These are phyloP conservation scores for Coendou prehensilis DNA, from an alignment of 2,797 vertebrate genomes.

Conservation along the genomic window DNA sequence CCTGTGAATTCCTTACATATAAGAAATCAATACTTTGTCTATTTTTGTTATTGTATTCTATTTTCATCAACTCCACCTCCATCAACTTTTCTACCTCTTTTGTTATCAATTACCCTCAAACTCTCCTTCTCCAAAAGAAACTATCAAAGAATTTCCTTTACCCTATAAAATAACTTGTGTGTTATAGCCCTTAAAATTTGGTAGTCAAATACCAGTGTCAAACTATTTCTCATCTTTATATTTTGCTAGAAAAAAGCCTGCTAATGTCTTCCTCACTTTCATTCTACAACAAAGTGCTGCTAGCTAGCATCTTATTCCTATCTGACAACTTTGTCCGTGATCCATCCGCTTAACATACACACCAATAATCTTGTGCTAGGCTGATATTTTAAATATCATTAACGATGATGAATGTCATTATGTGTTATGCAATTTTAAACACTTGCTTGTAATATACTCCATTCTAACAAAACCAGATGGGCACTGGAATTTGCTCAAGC, in stretches of 20 bases:
- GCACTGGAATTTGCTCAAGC: not conserved
- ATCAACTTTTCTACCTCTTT: not conserved
- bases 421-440: slow-evolving; percentile 19
- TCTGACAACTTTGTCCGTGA: slow-evolving; percentile 16
- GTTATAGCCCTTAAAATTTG: slow-evolving; percentile 10
- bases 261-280: not conserved
- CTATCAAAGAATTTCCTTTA: slow-evolving; percentile 18
- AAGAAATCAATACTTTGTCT: not conserved
- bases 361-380: not conserved
- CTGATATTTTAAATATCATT: slow-evolving; percentile 52
- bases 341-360: not conserved
- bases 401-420: slow-evolving; percentile 19
- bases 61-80: not conserved
- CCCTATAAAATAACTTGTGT: not conserved
- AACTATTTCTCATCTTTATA: slow-evolving; percentile 35
- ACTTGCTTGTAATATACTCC: not conserved
- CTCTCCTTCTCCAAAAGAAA: slow-evolving; percentile 7
- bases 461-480: slow-evolving; percentile 7
- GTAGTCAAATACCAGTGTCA: not conserved
- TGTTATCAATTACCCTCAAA: not conserved
- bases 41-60: not conserved
- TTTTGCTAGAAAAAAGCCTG: not conserved
- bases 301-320: not conserved
- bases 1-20: not conserved
- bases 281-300: not conserved